Percentiles rank a stretch among this genome's conserved stretches.
Conservation (phyloP, 2,797 vertebrate genomes). For the Hypotaenidia okinawae region DNA sequence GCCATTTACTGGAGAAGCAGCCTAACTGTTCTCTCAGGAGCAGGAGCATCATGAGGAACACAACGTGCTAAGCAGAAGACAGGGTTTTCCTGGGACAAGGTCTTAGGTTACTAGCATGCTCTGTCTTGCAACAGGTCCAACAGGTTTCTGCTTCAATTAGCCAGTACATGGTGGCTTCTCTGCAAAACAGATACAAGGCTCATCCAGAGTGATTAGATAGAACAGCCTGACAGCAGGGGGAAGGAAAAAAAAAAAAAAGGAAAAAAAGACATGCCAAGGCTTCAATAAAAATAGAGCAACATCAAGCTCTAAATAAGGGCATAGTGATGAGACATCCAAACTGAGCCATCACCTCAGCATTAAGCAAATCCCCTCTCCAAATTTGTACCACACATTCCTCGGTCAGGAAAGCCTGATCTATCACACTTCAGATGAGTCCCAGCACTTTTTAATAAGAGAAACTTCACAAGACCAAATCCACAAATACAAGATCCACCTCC, state of each 20-base stretch:
- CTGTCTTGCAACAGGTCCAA: not conserved
- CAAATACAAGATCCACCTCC: not conserved
- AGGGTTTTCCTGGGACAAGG: fast-evolving
- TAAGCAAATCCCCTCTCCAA: not conserved
- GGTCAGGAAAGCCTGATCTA: not conserved
- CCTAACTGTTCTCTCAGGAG: not conserved
- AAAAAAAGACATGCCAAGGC: too few species aligned
- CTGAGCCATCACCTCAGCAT: not conserved
- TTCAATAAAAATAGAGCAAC: not conserved
- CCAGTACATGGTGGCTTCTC: not conserved
- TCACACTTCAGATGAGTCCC: not conserved
- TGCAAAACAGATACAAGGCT: not conserved
- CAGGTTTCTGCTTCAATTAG: not conserved
- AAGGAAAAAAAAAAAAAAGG: too few species aligned
- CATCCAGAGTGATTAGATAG: not conserved
- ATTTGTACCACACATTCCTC: not conserved
- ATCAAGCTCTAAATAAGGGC: not conserved
- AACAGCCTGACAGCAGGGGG: not conserved
- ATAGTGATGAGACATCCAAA: not conserved
- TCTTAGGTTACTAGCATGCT: not conserved
- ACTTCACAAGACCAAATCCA: not conserved
- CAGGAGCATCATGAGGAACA: not conserved
- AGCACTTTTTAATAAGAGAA: not conserved
- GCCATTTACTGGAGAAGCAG: not conserved
- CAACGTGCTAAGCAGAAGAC: not conserved